phyloP scores from a whole-genome alignment of 1,140 invertebrate species.

The Drosophila baimaii region DNA sequence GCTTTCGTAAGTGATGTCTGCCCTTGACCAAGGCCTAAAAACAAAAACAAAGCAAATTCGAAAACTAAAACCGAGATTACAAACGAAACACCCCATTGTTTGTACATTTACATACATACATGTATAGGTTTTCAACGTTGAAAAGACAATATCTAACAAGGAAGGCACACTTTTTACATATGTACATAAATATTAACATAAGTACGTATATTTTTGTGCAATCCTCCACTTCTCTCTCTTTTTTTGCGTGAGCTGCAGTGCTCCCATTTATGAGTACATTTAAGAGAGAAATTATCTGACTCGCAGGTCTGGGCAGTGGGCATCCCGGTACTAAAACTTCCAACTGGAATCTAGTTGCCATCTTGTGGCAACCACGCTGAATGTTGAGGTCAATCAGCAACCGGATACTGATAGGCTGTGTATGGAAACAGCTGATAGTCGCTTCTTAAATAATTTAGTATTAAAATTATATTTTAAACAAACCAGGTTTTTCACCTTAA shows the following conservation, averaged over 20 bases:
- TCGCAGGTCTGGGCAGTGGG: too few species aligned
- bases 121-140: background rate
- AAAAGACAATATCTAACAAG: slow-evolving; percentile 21
- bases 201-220: background rate
- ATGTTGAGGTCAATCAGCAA: too few species aligned
- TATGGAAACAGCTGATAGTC: too few species aligned
- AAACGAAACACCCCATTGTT: slow-evolving; percentile 23
- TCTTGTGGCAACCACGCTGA: too few species aligned
- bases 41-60: slow-evolving; percentile 14
- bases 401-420: too few species aligned
- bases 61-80: slow-evolving; percentile 30
- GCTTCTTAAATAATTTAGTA: too few species aligned
- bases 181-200: background rate
- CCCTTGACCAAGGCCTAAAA: slow-evolving; percentile 50
- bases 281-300: too few species aligned
- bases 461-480: too few species aligned
- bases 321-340: too few species aligned
- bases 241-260: background rate
- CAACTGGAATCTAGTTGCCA: too few species aligned
- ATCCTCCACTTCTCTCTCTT: background rate
- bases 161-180: slow-evolving; percentile 7
- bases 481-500: too few species aligned
- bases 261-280: background rate
- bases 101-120: background rate
- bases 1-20: slow-evolving; percentile 46